Evolutionary conservation across 2,113 vertebrate genomes (phyloP).

Genomic region (Ceratotherium simum): DNA sequence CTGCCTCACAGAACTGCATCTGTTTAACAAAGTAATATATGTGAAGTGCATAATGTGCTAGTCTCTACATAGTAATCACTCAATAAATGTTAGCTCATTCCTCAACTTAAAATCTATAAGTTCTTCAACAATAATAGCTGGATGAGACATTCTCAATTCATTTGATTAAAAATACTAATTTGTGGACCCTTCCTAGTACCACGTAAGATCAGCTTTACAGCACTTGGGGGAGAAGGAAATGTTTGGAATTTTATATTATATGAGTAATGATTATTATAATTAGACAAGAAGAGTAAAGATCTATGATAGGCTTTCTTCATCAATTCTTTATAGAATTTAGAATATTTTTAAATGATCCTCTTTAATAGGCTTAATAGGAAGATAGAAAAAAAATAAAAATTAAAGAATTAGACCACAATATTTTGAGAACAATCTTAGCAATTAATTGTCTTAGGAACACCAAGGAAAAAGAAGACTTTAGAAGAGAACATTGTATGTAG

Average conservation of each 20-base stretch:
- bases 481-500: neutral
- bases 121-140: neutral
- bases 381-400: neutral
- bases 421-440: constrained; percentile 11
- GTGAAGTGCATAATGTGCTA: neutral
- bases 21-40: neutral
- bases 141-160: neutral
- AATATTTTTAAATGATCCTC: neutral
- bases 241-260: neutral
- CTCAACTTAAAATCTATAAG: neutral
- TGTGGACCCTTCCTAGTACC: neutral
- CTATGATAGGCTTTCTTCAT: neutral
- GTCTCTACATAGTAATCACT: neutral
- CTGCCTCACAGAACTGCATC: neutral
- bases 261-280: neutral
- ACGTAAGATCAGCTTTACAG: neutral
- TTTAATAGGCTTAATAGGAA: neutral
- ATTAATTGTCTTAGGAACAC: neutral
- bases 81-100: neutral
- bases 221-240: neutral
- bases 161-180: neutral
- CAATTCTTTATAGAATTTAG: neutral
- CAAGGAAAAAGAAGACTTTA: neutral
- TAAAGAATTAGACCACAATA: neutral
- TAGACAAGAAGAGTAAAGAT: neutral